Percentiles rank a stretch among this genome's conserved stretches.
These are phyloP conservation scores for Rousettus madagascariensis DNA, from an alignment of 2,797 vertebrate genomes.

Conservation along the genomic window DNA sequence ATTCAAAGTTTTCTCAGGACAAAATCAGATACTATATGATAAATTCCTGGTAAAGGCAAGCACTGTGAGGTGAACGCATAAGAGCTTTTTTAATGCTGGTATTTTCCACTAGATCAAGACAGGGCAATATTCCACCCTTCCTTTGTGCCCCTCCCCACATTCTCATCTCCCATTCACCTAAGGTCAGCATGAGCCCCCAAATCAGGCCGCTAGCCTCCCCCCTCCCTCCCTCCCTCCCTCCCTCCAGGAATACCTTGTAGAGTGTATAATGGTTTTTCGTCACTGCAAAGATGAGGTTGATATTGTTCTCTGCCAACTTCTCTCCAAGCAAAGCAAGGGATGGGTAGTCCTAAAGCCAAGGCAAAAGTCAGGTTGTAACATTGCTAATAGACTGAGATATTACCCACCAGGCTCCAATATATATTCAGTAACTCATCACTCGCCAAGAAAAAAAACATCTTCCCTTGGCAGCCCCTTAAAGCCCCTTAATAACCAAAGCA, in stretches of 20 bases:
- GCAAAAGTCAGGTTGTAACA: not conserved
- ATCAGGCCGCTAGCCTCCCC: not conserved
- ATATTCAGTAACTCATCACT: not conserved
- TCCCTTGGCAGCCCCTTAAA: not conserved
- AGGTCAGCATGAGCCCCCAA: not conserved
- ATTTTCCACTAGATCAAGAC: not conserved
- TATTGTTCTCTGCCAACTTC: constrained; percentile 97
- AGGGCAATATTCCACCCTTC: not conserved
- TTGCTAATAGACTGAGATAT: not conserved
- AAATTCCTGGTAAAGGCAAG: not conserved
- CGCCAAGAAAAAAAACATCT: not conserved
- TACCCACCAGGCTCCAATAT: no score
- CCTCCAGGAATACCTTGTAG: constrained; percentile 90
- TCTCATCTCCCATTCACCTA: not conserved
- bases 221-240: not conserved
- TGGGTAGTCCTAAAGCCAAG: constrained; percentile 91
- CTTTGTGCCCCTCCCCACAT: not conserved
- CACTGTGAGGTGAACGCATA: not conserved
- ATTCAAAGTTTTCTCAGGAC: not conserved
- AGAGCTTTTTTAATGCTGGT: not conserved
- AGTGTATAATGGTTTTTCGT: constrained; percentile 94
- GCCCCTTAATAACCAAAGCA: not conserved
- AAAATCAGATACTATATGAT: not conserved
- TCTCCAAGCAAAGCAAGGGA: constrained; percentile 97
- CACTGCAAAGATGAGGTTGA: constrained; percentile 97